A percentile compares a stretch with the other conserved stretches of the same genome.
phyloP scores from a whole-genome alignment of 2,797 vertebrate genomes.

The Ciconia nigra region DNA sequence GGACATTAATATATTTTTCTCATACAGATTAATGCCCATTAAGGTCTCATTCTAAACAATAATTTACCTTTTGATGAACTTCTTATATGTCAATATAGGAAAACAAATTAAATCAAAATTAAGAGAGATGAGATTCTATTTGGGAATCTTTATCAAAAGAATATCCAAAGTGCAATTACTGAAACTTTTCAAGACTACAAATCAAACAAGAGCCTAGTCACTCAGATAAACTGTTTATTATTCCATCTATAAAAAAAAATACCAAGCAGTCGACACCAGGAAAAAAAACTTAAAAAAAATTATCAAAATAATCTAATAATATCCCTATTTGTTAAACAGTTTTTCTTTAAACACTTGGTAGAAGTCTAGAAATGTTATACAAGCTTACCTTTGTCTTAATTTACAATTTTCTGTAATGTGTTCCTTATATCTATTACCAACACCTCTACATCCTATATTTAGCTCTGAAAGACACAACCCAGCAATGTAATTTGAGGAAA shows the following conservation, averaged over 20 bases:
- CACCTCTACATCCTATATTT: not conserved
- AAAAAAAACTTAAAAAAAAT: not conserved
- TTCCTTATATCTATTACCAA: not conserved
- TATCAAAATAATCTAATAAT: not conserved
- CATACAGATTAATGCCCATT: not conserved
- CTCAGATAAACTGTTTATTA: not conserved
- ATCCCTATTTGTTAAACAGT: not conserved
- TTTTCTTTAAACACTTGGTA: not conserved
- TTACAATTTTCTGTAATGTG: not conserved
- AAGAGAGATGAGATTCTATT: not conserved
- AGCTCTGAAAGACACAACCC: not conserved
- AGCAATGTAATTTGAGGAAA: not conserved
- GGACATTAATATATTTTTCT: not conserved
- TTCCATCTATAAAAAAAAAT: not conserved
- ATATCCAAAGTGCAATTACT: not conserved
- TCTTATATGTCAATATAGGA: not conserved
- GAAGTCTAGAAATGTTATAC: not conserved
- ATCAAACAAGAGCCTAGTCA: not conserved
- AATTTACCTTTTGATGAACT: not conserved
- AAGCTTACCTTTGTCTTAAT: not conserved
- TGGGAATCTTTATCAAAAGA: not conserved
- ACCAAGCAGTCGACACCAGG: not conserved
- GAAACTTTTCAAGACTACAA: not conserved
- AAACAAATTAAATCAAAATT: not conserved
- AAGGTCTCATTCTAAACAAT: not conserved